Base-by-base conservation (phyloP, 2,888 invertebrate species). In the Mimas tiliae region DNA sequence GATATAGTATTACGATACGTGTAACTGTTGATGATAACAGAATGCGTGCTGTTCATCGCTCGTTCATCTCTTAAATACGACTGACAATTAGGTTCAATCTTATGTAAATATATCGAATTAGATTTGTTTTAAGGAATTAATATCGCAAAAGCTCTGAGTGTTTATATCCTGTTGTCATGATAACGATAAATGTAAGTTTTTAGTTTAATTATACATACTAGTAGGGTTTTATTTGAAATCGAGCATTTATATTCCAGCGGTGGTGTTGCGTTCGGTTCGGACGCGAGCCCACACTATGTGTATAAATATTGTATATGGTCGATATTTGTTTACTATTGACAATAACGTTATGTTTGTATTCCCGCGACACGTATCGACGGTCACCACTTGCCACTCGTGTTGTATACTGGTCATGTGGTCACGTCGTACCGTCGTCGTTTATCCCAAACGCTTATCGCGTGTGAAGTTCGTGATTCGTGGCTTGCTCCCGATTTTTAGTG, bases 71-170 rank as follows among this genome's bases (percentile, higher is more conserved):
- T 48, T 58, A 65, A 65, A 89, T 90, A 88, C 89, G 90, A 91
- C 91, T 92, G 91, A 91, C 89, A 91, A 89, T 91, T 86, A 86
- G 91, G 89, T 92, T 91, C 88, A 91, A 90, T 88, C 85, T 80
- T 84, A 73, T 91, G 90, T 91, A 91, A 87, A 91, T 89, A 88
- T 80, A 74, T 78, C 85, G 77, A 80, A 75, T 83, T 81, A 78
- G 82, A 77, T 78, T 84, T 79, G 72, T 78, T 82, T 80, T 82
- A 76, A 81, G 77, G 72, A 74, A 74, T 79, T 75, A 75, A 75
- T 75, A 78, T 80, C 74, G 75, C 75, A 77, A 75, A 75, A 33
- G 64, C 74, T 78, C 74, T 71, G 78, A 77, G 79, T 77, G 79
- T 76, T 73, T 74, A 78, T 78, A 80, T 80, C 76, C 77, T 79